Base-by-base conservation (phyloP, 2,797 vertebrate species). In the Florisuga fusca region DNA sequence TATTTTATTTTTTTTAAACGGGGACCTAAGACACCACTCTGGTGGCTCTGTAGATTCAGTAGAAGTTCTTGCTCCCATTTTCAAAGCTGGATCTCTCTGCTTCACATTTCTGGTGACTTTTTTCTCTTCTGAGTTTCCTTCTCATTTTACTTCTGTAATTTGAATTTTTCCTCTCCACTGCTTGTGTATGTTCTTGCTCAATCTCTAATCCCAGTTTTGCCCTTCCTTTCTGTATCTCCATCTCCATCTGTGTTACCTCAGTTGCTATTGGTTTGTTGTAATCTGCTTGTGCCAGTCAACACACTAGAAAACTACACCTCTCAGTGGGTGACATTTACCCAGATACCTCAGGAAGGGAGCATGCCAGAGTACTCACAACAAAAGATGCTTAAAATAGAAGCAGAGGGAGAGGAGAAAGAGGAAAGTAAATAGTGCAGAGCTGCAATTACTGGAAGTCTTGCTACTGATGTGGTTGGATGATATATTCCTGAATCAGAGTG, bases 371-470 rank as follows among this genome's bases (percentile, higher is more conserved):
- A 18, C 23, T 62, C 69, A n/a, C 48, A 77, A 74, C 45, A 76
- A 74, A 69, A 87, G 59, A 59, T 7, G 22, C 46, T 64, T 87
- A 78, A 94, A 90, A 93, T 61, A 83, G 55, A 87, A 74, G 50
- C 33, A 68, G 45, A 12, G 14, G 36, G 43, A 90, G 63, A 82
- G 27, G 29, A 81, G 38, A 94, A 93, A 84, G 33, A 92, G 85
- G 62, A 84, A 86, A 92, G 64, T 80, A 89, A 93, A 71, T 46
- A 51, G 23, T 36, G 61, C 7, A 13, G 67, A 85, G 45, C 71
- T 93, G 74, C 48, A 95, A 33, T 92, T 88, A 95, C 77, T 90
- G 58, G 23, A 93, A 72, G 74, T 67, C 68, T 93, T 89, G 74
- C 69, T 90, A n/a, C 33, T 36, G 75, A 71, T 76, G 59, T 18